phyloP scores from a whole-genome alignment of 1,140 invertebrate genomes.

The Macrosteles quadrilineatus region DNA sequence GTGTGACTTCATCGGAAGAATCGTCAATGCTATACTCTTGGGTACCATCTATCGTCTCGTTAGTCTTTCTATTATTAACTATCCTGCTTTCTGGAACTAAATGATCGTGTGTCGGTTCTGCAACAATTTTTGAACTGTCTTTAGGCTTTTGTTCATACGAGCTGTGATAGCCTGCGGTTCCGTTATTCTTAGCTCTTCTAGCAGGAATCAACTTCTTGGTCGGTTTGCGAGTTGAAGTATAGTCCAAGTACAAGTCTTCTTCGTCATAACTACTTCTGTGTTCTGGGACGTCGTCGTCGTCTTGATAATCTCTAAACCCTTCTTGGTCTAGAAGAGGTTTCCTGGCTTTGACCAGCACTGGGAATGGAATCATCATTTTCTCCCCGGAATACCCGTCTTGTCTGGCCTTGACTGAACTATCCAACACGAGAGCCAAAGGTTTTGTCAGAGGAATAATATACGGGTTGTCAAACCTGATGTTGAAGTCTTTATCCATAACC shows the following conservation, averaged over 20 bases:
- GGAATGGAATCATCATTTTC: constrained; percentile 17
- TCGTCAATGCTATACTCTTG: not conserved
- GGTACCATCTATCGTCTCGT: too few relatives aligned
- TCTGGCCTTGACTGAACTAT: not conserved
- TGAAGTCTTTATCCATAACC: constrained; percentile 13
- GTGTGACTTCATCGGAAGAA: not conserved
- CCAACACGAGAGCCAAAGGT: not conserved
- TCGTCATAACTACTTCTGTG: not conserved
- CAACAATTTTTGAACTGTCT: too few relatives aligned
- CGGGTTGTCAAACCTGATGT: constrained; percentile 17
- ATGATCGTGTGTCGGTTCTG: too few relatives aligned
- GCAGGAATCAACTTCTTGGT: not conserved
- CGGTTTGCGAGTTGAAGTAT: not conserved
- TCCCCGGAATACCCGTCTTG: not conserved
- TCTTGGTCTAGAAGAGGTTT: not conserved
- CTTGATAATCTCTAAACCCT: not conserved
- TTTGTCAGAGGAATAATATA: constrained; percentile 8
- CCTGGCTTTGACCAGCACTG: constrained; percentile 12
- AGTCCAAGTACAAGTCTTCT: not conserved
- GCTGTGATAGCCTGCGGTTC: not conserved
- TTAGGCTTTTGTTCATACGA: not conserved
- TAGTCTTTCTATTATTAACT: too few relatives aligned
- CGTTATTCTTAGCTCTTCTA: not conserved
- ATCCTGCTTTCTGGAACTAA: too few relatives aligned
- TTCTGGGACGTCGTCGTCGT: not conserved